Base-by-base conservation (phyloP, 2,888 invertebrate genomes). In the Brachylomia viminalis region DNA sequence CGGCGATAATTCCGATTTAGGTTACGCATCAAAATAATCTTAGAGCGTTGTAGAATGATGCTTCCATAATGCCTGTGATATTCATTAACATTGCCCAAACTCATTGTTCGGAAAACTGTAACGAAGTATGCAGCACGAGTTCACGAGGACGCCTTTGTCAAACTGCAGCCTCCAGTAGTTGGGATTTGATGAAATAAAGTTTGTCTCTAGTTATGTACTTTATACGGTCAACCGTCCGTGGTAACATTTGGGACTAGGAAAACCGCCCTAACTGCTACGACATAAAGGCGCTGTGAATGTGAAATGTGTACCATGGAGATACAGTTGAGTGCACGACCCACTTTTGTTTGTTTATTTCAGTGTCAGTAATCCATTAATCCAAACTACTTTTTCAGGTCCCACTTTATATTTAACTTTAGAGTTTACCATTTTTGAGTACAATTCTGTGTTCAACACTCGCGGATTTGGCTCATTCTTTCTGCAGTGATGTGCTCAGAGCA, bases 391-490 rank as follows among this genome's bases (percentile, higher is more conserved):
- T 71, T 45, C 54, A 58, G 47, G 49, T 65, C 6, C 11, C 33
- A 49, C 38, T 38, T 38, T 6, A 42, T 66, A 77, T 68, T 71
- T 15, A 71, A 81, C 77, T 62, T 80, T 80, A 30, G 64, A 27
- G 66, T 71, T 75, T 65, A 6, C 52, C 23, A 0, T 0, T 54
- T 80, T 75, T 42, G 52, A 80, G 47, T 77, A 42, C 27, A 45
- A 45, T 59, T 65, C 45, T 72, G 45, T 70, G 27, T 73, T 72
- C 27, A 64, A 27, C 56, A 30, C 30, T 49, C 30, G 20, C 33
- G 20, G 56, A 20, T 69, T 61, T 61, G n/a, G 15, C 17, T 49
- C 5, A 20, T 13, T 72, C 47, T 75, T 77, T 61, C 5, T 61
- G 33, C 73, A 13, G 20, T 47, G 17, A 33, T 69, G 49, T 69